Conservation (phyloP, 1,140 invertebrate genomes). For the Drosophila watanabei region DNA sequence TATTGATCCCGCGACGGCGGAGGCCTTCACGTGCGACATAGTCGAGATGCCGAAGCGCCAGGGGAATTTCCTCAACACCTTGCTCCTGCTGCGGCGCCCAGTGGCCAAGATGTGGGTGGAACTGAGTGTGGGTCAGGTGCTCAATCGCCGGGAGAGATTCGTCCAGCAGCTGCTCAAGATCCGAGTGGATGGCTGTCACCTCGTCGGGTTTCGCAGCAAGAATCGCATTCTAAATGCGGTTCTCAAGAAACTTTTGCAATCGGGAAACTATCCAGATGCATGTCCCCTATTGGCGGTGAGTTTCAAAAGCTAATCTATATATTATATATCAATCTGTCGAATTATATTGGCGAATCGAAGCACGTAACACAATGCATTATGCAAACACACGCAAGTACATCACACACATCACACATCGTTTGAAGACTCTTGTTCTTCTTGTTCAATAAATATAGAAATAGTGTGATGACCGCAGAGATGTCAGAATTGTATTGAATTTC, state of each 20-base stretch:
- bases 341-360: slow-evolving; percentile 8
- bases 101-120: slow-evolving; percentile 43
- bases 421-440: neutral
- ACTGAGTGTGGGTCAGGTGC: slow-evolving; percentile 31
- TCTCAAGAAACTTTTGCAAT: slow-evolving; percentile 43
- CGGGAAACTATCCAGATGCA: slow-evolving; percentile 50
- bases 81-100: slow-evolving; percentile 18
- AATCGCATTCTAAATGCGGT: slow-evolving; percentile 54
- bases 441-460: neutral
- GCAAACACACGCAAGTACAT: slow-evolving; percentile 4
- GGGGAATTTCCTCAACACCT: slow-evolving; percentile 51
- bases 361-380: slow-evolving; percentile 12
- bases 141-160: slow-evolving; percentile 9
- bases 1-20: slow-evolving; percentile 26
- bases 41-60: slow-evolving; percentile 43
- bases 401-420: neutral
- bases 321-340: neutral
- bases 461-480: neutral
- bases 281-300: slow-evolving; percentile 55
- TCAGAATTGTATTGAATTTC: slow-evolving; percentile 1
- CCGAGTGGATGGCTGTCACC: slow-evolving; percentile 49
- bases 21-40: slow-evolving; percentile 41
- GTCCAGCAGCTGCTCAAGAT: slow-evolving; percentile 39
- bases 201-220: slow-evolving; percentile 29
- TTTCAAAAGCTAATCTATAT: neutral